Evolutionary conservation across 1,140 invertebrate genomes (phyloP).

Genomic region (Pseudomyrmex gracilis): DNA sequence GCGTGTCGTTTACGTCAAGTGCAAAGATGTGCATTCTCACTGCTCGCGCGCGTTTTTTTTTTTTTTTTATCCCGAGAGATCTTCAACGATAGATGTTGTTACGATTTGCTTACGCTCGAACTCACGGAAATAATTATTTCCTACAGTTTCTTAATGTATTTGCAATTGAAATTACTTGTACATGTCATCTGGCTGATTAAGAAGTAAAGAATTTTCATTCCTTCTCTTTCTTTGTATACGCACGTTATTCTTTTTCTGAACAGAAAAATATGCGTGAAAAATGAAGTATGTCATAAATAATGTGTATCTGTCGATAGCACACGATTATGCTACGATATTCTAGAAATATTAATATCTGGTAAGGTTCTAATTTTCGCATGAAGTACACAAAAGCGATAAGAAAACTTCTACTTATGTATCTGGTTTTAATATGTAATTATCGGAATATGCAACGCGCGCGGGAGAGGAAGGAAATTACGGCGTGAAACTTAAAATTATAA

Average conservation of each 20-base stretch:
- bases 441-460: constrained; percentile 24
- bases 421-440: constrained; percentile 36
- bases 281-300: not conserved
- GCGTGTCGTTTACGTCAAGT: constrained; percentile 82
- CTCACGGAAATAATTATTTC: not conserved
- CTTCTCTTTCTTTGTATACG: not conserved
- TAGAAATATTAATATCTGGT: not conserved
- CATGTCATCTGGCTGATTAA: not conserved
- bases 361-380: constrained; percentile 10
- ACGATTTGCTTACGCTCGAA: constrained; percentile 17
- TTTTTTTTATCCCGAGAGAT: not conserved
- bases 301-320: not conserved
- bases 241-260: not conserved
- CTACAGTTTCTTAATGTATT: not conserved
- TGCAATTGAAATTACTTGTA: not conserved
- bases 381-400: constrained; percentile 4
- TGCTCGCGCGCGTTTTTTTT: constrained; percentile 47
- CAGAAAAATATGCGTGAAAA: not conserved
- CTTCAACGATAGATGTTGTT: constrained; percentile 14
- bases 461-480: constrained; percentile 38
- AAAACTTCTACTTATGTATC: constrained; percentile 20
- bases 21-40: constrained; percentile 80
- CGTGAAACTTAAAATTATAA: constrained; percentile 44
- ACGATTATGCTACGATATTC: not conserved
- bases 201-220: not conserved